These are phyloP conservation scores for Sebastes fasciatus DNA, from an alignment of 2,113 vertebrate species.

Conservation along the genomic window DNA sequence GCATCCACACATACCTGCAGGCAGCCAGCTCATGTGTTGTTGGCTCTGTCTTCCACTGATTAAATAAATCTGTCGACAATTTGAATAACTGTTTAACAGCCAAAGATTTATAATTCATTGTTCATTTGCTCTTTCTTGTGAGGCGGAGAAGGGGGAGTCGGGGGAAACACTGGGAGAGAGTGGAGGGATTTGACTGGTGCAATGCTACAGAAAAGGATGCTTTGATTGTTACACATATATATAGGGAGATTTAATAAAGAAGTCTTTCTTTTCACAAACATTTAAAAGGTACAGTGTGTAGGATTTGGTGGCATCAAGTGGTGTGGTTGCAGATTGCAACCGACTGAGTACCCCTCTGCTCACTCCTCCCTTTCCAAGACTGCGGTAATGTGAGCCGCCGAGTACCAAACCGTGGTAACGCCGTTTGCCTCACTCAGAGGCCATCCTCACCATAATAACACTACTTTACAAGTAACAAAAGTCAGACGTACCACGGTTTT, in stretches of 20 bases:
- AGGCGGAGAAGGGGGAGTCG: neutral
- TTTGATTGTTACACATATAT: neutral
- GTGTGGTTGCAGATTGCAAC: no score
- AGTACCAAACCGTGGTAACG: no score
- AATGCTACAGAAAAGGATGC: neutral
- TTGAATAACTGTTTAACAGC: slow-evolving; percentile 51
- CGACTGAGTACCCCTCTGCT: no score
- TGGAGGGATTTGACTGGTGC: neutral
- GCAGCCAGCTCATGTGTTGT: slow-evolving; percentile 45
- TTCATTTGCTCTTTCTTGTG: slow-evolving; percentile 14
- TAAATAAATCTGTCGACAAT: slow-evolving; percentile 59
- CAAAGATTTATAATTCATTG: slow-evolving; percentile 46
- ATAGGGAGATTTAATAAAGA: neutral
- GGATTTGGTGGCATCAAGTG: no score
- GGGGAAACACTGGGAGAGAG: neutral
- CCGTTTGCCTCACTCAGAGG: no score
- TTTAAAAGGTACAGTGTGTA: neutral
- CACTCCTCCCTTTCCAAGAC: no score
- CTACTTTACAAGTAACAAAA: no score
- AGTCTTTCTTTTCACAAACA: neutral
- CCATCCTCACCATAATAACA: no score
- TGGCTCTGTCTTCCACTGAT: slow-evolving; percentile 47
- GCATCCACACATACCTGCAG: slow-evolving; percentile 63
- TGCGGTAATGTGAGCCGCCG: no score
- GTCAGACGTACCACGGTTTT: no score